Evolutionary conservation across 2,797 vertebrate genomes (phyloP).

Genomic region (Pelodytes ibericus): DNA sequence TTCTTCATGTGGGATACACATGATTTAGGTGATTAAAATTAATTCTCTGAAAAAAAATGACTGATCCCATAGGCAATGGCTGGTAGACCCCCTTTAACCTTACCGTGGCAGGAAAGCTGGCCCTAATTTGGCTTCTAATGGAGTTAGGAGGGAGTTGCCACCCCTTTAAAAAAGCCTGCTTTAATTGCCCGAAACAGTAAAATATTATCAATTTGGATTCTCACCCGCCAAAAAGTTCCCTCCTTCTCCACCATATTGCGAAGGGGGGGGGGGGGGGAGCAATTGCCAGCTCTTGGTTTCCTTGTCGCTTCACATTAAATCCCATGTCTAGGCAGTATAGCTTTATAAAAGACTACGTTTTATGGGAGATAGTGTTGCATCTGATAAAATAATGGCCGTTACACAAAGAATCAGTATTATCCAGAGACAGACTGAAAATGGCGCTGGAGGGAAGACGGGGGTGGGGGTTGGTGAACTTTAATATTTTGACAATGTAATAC

Average conservation of each 20-base stretch:
- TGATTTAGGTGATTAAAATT: too few relatives aligned
- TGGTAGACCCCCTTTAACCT: too few relatives aligned
- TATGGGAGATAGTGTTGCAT: too few relatives aligned
- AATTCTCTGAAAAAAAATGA: too few relatives aligned
- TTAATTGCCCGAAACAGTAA: background rate
- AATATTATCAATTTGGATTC: background rate
- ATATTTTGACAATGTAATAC: too few relatives aligned
- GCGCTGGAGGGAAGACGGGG: constrained; percentile 25
- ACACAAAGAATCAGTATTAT: too few relatives aligned
- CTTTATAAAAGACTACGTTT: background rate
- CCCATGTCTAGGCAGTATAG: background rate
- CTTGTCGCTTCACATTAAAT: background rate
- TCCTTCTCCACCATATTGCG: constrained; percentile 19
- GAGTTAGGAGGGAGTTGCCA: too few relatives aligned
- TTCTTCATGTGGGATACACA: too few relatives aligned
- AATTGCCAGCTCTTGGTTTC: background rate
- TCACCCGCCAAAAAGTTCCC: constrained; percentile 40
- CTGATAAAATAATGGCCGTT: too few relatives aligned
- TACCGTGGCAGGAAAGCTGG: too few relatives aligned
- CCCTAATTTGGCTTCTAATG: too few relatives aligned
- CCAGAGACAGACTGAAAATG: constrained; percentile 23
- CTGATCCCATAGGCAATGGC: too few relatives aligned
- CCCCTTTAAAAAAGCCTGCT: background rate
- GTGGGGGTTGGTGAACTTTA: background rate
- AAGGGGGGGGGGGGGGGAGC: background rate